phyloP scores from a whole-genome alignment of 2,888 invertebrate genomes.

The Hyalella azteca region DNA sequence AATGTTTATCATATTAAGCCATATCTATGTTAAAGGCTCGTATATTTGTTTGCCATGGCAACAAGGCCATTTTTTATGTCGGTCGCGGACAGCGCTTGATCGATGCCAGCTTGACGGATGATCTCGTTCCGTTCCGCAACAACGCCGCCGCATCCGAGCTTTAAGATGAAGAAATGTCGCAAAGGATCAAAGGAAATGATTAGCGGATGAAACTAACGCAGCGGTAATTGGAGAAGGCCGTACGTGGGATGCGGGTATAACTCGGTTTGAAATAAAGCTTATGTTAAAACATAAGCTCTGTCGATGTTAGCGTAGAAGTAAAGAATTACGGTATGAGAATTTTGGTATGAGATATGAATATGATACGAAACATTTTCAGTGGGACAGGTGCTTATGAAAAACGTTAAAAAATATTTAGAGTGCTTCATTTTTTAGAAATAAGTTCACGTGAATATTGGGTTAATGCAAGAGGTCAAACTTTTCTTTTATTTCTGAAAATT shows the following conservation, averaged over 20 bases:
- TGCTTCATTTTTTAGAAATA: too few species aligned
- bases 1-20: not conserved
- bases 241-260: too few species aligned
- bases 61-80: constrained; percentile 5
- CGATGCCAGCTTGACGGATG: constrained; percentile 18
- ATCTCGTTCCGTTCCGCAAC: not conserved
- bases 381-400: too few species aligned
- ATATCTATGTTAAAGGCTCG: not conserved
- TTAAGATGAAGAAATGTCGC: not conserved
- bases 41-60: not conserved
- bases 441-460: too few species aligned
- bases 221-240: not conserved
- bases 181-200: not conserved
- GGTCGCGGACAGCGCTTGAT: not conserved
- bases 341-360: too few species aligned
- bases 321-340: too few species aligned
- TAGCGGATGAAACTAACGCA: not conserved
- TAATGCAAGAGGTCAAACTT: too few species aligned
- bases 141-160: not conserved
- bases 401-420: too few species aligned
- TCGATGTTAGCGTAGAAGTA: not conserved
- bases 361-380: too few species aligned
- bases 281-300: not conserved
- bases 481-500: too few species aligned
- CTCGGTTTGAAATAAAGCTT: not conserved